These are phyloP conservation scores for Dicerorhinus sumatrensis DNA, from an alignment of 2,113 vertebrate genomes.

Conservation along the genomic window DNA sequence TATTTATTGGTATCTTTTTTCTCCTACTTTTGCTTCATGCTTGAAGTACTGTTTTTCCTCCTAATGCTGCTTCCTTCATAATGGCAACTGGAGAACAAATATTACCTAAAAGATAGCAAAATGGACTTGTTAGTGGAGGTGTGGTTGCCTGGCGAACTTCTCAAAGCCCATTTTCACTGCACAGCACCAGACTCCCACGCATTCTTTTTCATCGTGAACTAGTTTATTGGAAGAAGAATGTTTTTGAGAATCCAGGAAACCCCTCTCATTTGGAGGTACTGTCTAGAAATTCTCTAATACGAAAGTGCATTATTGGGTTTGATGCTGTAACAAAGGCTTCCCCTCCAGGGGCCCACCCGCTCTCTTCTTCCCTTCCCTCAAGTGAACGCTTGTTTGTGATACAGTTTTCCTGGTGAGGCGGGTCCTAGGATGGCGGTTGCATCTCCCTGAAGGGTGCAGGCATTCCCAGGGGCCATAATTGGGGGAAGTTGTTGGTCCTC, in stretches of 20 bases:
- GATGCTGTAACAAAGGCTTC: neutral
- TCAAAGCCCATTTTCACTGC: neutral
- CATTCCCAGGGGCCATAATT: neutral
- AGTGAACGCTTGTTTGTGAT: neutral
- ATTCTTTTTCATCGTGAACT: neutral
- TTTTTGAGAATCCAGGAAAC: neutral
- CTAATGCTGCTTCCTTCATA: neutral
- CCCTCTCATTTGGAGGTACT: neutral
- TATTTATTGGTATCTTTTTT: slow-evolving; percentile 56
- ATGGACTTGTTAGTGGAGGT: neutral
- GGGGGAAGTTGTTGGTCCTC: neutral
- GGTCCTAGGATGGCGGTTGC: neutral
- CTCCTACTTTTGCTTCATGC: slow-evolving; percentile 1
- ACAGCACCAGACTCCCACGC: neutral
- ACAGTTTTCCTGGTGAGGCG: neutral
- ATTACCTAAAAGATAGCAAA: neutral
- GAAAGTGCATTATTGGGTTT: neutral
- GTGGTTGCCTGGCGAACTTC: neutral
- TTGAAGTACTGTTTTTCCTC: neutral
- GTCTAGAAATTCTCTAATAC: neutral
- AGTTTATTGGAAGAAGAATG: neutral
- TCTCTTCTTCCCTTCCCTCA: neutral
- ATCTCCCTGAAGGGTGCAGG: neutral
- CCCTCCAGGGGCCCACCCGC: neutral
- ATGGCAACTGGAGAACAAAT: neutral